These are phyloP conservation scores for Grantiella picta DNA, from an alignment of 2,113 vertebrate species.

Conservation along the genomic window DNA sequence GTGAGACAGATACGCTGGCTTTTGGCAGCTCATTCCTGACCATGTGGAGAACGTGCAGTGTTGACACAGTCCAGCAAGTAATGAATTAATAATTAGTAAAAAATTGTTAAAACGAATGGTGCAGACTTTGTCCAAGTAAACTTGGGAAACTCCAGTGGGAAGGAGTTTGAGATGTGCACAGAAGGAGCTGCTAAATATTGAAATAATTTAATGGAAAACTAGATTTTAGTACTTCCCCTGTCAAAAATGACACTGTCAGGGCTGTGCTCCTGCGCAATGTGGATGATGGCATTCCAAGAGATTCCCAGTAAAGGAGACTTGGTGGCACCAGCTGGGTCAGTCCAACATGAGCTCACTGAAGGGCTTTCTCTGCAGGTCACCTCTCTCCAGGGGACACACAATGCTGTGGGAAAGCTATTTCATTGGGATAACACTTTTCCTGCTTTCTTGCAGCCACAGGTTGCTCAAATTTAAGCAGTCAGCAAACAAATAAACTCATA, in stretches of 20 bases:
- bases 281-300: neutral
- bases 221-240: neutral
- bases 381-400: neutral
- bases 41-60: neutral
- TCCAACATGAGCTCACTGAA: neutral
- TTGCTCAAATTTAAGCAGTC: neutral
- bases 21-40: neutral
- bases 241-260: neutral
- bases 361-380: neutral
- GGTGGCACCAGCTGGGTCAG: no score
- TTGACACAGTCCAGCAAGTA: neutral
- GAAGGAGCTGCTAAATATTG: neutral
- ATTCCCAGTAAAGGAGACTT: neutral
- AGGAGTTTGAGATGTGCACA: neutral
- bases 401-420: neutral
- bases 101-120: neutral
- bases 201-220: neutral
- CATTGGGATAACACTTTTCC: neutral
- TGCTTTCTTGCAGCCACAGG: neutral
- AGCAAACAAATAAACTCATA: neutral
- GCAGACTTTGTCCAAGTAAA: neutral
- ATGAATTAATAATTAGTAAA: neutral
- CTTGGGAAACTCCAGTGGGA: neutral
- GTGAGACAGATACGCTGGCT: neutral
- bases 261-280: neutral